Evolutionary conservation across 2,797 vertebrate species (phyloP).

Genomic region (Danionella dracula): DNA sequence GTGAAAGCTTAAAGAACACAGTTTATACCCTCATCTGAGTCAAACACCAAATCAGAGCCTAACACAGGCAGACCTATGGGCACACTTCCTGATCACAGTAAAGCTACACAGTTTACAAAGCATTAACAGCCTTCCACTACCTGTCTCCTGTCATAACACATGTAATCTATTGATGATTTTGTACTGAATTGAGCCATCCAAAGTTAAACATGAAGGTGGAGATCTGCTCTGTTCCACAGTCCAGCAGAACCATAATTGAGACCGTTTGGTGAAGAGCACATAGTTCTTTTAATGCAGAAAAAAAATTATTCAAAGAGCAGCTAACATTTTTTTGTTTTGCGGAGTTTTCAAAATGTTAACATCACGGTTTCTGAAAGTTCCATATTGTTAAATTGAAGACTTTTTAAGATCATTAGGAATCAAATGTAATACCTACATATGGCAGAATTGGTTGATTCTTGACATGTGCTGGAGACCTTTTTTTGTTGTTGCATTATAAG

Average conservation of each 20-base stretch:
- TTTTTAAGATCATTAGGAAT: no score
- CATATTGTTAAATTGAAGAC: no score
- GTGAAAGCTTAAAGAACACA: slow-evolving; percentile 50
- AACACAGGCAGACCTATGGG: slow-evolving; percentile 44
- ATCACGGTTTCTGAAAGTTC: no score
- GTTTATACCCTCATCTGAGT: slow-evolving; percentile 33
- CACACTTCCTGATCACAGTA: slow-evolving; percentile 1
- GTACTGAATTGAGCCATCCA: neutral
- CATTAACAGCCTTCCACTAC: slow-evolving; percentile 37
- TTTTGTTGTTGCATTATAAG: no score
- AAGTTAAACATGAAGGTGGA: slow-evolving; percentile 26
- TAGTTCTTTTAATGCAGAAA: no score
- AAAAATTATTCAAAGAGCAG: no score
- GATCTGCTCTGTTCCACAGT: slow-evolving; percentile 3
- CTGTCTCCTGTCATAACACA: slow-evolving; percentile 26
- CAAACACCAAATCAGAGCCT: slow-evolving; percentile 45
- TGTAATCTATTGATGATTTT: neutral
- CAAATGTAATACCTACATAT: no score
- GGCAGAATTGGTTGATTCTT: no score
- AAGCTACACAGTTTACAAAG: neutral
- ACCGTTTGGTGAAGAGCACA: no score
- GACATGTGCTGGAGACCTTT: no score
- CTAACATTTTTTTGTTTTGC: no score
- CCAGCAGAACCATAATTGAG: neutral
- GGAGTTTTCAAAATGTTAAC: no score